Base-by-base conservation (phyloP, 2,797 vertebrate genomes). In the Tokudaia muenninki region DNA sequence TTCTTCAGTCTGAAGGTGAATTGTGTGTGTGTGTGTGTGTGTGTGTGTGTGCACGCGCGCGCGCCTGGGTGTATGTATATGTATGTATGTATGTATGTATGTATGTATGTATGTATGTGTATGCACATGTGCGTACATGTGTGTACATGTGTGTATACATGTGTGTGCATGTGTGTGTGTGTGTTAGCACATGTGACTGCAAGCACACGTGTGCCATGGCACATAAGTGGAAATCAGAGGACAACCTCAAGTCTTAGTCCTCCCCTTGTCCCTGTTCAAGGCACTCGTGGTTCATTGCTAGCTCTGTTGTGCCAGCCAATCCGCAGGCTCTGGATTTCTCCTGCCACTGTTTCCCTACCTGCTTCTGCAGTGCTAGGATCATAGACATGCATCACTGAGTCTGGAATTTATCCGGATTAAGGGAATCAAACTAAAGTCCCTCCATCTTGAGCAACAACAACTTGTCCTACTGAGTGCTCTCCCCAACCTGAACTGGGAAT, bases 401-500 rank as follows among this genome's bases (percentile, higher is more conserved):
- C 41, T 84, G 41, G 31, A 1, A 52, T 87, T 52, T 26, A n/a
- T 70, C 31, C 17, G 13, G 21, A 21, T 50, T 86, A 24, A 9
- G 31, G 21, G 19, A 52, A 9, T 70, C 22, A 31, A 70, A 70
- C 83, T 24, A 34, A 24, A 31, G 21, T n/a, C 7, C 12, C 82
- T 87, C 31, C 31, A 24, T n/a, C 34, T 70, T 70, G 19, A 86
- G 31, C 44, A 24, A 52, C 31, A 21, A 21, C 61, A n/a, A 29
- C 50, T 87, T 87, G 52, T 41, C 19, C 83, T 2, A 1, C 19
- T 52, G 63, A 52, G 21, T n/a, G 24, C n/a, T 10, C n/a, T 21
- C 86, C 44, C 0, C 4, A 12, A 17, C n/a, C 0, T 21, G 44
- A 50, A 1, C 5, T 6, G 2, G 3, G 10, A 31, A 26, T 50